Evolutionary conservation across 2,888 invertebrate species (phyloP).

Genomic region (Eutolmus rufibarbis): DNA sequence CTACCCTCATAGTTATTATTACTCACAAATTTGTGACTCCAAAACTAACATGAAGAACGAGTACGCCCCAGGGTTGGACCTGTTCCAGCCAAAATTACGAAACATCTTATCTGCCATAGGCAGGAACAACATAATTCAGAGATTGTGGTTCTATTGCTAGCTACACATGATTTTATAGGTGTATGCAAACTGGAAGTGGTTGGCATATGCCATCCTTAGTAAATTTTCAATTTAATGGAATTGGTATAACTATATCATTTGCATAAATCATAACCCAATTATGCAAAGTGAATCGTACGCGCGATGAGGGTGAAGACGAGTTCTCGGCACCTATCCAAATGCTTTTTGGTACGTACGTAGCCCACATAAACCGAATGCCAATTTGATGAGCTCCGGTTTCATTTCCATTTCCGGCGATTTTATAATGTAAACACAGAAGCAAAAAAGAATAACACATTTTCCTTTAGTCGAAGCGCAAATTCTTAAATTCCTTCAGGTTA

Average conservation of each 20-base stretch:
- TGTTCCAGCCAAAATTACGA: not conserved
- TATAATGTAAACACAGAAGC: not conserved
- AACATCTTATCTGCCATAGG: not conserved
- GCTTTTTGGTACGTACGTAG: not conserved
- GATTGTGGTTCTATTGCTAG: not conserved
- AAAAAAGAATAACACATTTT: not conserved
- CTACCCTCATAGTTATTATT: not conserved
- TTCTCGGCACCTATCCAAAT: not conserved
- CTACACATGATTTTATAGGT: not conserved
- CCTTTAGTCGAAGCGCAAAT: not conserved
- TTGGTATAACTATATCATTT: not conserved
- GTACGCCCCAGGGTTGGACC: not conserved
- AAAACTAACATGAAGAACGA: not conserved
- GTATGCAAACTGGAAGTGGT: not conserved
- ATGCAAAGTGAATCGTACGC: conserved; percentile 28
- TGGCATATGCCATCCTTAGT: not conserved
- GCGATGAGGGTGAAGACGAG: not conserved
- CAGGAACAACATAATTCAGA: not conserved
- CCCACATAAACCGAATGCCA: not conserved
- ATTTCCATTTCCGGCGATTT: not conserved
- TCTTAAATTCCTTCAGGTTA: not conserved
- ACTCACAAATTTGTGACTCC: not conserved
- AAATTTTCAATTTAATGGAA: conserved; percentile 11
- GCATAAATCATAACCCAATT: conserved; percentile 36
- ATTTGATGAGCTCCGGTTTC: not conserved